phyloP scores from a whole-genome alignment of 1,140 invertebrate species.

The Drosophila bocqueti region DNA sequence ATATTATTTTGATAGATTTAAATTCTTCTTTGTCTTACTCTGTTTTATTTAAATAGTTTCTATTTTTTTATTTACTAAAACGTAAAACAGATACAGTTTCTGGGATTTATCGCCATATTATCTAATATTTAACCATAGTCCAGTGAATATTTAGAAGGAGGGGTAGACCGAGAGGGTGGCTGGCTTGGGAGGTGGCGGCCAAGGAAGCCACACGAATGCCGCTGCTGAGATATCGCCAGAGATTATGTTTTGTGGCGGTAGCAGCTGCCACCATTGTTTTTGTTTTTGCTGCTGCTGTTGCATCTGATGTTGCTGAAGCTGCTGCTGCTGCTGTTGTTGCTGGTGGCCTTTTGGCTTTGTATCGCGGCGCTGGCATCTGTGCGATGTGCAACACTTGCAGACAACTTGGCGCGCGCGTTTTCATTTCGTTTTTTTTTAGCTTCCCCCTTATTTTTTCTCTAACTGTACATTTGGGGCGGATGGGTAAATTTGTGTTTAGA shows the following conservation, averaged over 20 bases:
- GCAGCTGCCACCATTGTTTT: constrained; percentile 78
- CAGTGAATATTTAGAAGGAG: constrained; percentile 19
- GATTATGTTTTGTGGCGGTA: constrained; percentile 81
- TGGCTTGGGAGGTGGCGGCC: constrained; percentile 16
- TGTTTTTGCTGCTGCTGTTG: constrained; percentile 50
- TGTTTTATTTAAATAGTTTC: too few relatives aligned
- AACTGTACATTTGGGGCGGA: constrained; percentile 53
- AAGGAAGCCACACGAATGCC: constrained; percentile 76
- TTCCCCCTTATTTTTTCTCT: constrained; percentile 14
- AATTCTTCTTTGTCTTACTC: not conserved
- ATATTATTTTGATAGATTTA: too few relatives aligned
- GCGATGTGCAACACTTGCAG: constrained; percentile 82
- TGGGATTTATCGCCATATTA: not conserved
- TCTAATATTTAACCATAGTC: constrained; percentile 3
- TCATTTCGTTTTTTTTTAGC: not conserved
- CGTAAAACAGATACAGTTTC: not conserved
- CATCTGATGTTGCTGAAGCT: constrained; percentile 15
- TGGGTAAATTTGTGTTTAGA: constrained; percentile 75
- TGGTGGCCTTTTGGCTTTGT: constrained; percentile 75
- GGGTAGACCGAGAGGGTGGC: not conserved
- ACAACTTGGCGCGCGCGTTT: constrained; percentile 72
- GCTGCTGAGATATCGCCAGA: constrained; percentile 71
- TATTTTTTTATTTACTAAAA: too few relatives aligned
- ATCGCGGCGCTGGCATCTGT: constrained; percentile 76
- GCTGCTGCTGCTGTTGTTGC: constrained; percentile 30